phyloP scores from a whole-genome alignment of 2,888 invertebrate species.

The Pandemis cinnamomeana region DNA sequence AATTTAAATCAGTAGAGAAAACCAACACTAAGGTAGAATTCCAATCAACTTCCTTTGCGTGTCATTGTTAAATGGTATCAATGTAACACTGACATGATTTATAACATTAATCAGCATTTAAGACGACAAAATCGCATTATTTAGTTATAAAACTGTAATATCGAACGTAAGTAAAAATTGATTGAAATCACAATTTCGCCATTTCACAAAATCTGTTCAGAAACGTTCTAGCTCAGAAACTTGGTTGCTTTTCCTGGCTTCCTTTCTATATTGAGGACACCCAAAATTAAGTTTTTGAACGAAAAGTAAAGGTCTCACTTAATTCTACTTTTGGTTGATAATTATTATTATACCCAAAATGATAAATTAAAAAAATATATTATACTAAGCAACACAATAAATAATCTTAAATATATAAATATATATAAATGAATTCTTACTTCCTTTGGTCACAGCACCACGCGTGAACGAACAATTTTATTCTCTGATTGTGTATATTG shows the following conservation, averaged over 20 bases:
- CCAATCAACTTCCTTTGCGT: conserved; percentile 61
- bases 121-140: conserved; percentile 60
- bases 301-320: background rate
- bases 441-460: too few species aligned
- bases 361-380: too few species aligned
- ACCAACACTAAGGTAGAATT: conserved; percentile 60
- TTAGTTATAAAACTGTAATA: conserved; percentile 60
- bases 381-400: too few species aligned
- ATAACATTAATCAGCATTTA: conserved; percentile 53
- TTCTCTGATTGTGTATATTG: too few species aligned
- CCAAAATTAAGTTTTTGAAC: conserved; percentile 25
- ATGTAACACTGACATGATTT: conserved; percentile 51
- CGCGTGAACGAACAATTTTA: too few species aligned
- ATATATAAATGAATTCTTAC: too few species aligned
- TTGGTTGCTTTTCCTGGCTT: conserved; percentile 18
- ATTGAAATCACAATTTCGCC: conserved; percentile 78
- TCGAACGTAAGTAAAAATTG: conserved; percentile 64
- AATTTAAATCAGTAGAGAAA: conserved; percentile 56
- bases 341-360: too few species aligned
- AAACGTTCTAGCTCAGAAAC: conserved; percentile 47
- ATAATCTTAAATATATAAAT: too few species aligned
- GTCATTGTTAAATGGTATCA: conserved; percentile 55
- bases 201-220: conserved; percentile 70
- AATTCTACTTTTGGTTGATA: too few species aligned
- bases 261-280: conserved; percentile 1